These are phyloP conservation scores for Phalanger gymnotis DNA, from an alignment of 2,797 vertebrate species.

Conservation along the genomic window DNA sequence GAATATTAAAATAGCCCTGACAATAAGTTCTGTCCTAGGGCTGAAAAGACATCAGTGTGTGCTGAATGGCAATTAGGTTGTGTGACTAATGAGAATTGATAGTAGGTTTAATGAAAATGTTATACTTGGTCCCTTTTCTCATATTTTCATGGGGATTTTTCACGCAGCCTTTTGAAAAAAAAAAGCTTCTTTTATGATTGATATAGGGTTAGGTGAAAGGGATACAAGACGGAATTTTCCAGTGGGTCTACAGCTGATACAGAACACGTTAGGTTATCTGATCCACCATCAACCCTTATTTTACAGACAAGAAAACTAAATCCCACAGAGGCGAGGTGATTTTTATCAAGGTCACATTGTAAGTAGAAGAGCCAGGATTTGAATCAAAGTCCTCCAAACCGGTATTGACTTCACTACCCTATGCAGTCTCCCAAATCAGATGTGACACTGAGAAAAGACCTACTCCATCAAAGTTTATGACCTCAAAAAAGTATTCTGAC, in stretches of 20 bases:
- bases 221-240: neutral
- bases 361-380: neutral
- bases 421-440: neutral
- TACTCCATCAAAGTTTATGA: neutral
- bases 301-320: neutral
- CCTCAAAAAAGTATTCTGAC: neutral
- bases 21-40: constrained; percentile 13
- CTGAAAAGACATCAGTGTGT: neutral
- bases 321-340: neutral
- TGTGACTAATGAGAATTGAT: constrained; percentile 42
- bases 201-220: neutral
- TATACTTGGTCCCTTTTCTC: neutral
- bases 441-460: neutral
- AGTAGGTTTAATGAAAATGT: constrained; percentile 54
- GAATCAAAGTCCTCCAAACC: neutral
- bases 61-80: constrained; percentile 20
- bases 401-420: neutral
- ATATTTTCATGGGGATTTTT: neutral
- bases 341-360: neutral
- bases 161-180: neutral
- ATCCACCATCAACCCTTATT: neutral
- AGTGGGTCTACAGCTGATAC: neutral
- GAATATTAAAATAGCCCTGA: constrained; percentile 42
- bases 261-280: neutral
- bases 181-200: neutral